Evolutionary conservation across 1,140 invertebrate species (phyloP).

Genomic region (Grapholita molesta): DNA sequence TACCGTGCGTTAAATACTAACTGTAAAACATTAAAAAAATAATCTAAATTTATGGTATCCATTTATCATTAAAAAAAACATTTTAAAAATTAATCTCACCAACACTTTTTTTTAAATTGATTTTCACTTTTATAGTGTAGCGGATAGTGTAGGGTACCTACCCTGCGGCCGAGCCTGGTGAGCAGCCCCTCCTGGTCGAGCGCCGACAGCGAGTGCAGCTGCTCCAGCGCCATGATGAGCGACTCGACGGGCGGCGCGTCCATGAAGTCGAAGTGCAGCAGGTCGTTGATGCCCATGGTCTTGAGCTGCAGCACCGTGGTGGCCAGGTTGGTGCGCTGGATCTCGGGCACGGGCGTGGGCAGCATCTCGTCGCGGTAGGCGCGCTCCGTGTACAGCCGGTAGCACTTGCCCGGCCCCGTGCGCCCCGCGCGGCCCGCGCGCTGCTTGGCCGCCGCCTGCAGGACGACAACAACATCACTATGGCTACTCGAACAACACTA

Average conservation of each 20-base stretch:
- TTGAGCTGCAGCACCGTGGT: constrained; percentile 97
- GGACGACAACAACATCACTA: too few relatives aligned
- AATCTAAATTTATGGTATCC: too few relatives aligned
- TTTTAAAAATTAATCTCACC: too few relatives aligned
- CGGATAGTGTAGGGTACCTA: constrained; percentile 55
- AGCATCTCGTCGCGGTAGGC: constrained; percentile 99
- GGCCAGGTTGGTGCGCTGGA: constrained; percentile 98
- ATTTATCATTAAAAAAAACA: too few relatives aligned
- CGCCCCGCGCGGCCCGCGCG: constrained; percentile 96
- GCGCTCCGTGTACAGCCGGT: constrained; percentile 98
- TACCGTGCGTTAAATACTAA: too few relatives aligned
- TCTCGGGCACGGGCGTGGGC: constrained; percentile 99
- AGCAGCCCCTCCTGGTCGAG: constrained; percentile 98
- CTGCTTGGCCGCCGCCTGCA: constrained; percentile 97
- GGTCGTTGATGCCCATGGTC: constrained; percentile 99
- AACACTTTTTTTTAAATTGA: too few relatives aligned
- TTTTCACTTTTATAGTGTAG: too few relatives aligned
- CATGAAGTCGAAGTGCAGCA: constrained; percentile 99
- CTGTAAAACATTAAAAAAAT: too few relatives aligned
- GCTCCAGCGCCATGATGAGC: constrained; percentile 97
- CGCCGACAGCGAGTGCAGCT: constrained; percentile 97
- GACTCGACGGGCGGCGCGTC: constrained; percentile 98
- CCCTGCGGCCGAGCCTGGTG: constrained; percentile 93
- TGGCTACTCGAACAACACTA: too few relatives aligned
- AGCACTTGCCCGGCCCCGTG: constrained; percentile 98